Evolutionary conservation across 2,113 vertebrate species (phyloP).

Genomic region (Odocoileus hemionus): DNA sequence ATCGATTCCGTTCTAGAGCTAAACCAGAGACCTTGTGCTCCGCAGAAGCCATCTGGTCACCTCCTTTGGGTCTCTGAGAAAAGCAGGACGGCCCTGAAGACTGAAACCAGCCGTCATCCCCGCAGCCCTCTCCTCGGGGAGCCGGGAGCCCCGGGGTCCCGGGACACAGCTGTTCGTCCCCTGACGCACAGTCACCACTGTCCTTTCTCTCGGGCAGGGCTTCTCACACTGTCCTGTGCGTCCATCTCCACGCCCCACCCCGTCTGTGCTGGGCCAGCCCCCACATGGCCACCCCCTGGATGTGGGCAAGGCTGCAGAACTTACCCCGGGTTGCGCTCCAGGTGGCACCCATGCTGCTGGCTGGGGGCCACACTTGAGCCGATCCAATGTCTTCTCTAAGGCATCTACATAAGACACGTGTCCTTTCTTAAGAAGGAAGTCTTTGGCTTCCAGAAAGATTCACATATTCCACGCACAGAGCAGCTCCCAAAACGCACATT

Average conservation of each 20-base stretch:
- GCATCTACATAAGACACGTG: not conserved
- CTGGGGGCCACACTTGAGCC: accelerated
- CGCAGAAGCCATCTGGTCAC: not conserved
- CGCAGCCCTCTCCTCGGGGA: accelerated
- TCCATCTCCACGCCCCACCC: accelerated
- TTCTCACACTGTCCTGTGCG: accelerated
- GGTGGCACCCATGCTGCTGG: accelerated
- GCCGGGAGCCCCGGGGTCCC: not conserved
- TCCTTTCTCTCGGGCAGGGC: accelerated
- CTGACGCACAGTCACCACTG: accelerated
- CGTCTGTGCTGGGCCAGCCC: not conserved
- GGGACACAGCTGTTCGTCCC: not conserved
- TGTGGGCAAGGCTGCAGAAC: accelerated
- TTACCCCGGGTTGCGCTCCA: accelerated
- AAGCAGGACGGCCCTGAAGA: accelerated
- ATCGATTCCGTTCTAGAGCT: not conserved
- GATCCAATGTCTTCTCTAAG: not conserved
- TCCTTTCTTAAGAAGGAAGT: not conserved
- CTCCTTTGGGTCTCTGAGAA: not conserved
- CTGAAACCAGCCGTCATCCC: not conserved
- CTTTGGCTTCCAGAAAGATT: not conserved
- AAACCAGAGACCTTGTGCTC: not conserved
- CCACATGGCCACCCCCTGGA: accelerated
- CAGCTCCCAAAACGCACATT: not conserved
- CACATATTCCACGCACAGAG: not conserved